Conservation (phyloP, 2,113 vertebrate species). For the Manacus vitellinus region DNA sequence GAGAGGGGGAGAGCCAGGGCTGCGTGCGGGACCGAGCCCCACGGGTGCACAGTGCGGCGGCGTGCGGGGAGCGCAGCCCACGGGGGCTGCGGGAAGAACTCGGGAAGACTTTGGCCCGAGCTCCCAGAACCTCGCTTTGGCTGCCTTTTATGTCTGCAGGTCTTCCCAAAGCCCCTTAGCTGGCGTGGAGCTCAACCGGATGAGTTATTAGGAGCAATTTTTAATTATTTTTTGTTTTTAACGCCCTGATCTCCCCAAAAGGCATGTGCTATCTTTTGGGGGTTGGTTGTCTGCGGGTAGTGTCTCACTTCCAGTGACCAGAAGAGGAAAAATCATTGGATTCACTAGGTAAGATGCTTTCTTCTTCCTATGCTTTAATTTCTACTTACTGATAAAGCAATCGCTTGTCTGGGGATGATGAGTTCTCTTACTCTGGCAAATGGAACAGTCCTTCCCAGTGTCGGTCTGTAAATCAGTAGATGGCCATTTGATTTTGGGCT, state of each 20-base stretch:
- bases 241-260: neutral
- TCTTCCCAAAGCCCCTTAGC: neutral
- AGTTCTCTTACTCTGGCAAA: slow-evolving; percentile 12
- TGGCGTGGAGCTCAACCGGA: neutral
- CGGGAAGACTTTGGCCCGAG: neutral
- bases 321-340: slow-evolving; percentile 39
- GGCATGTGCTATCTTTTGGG: neutral
- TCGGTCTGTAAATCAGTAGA: slow-evolving; percentile 2
- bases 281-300: neutral
- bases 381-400: slow-evolving; percentile 42
- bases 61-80: neutral
- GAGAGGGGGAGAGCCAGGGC: slow-evolving; percentile 66
- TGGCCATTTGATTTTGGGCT: slow-evolving; percentile 11
- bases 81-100: neutral
- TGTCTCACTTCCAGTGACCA: neutral
- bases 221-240: neutral
- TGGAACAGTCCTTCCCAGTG: neutral
- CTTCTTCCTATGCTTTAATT: slow-evolving; percentile 58
- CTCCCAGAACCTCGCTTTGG: neutral
- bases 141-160: slow-evolving; percentile 13
- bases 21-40: neutral
- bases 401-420: slow-evolving; percentile 14
- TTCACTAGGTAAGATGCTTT: slow-evolving; percentile 75
- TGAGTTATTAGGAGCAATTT: neutral
- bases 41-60: neutral